Evolutionary conservation across 2,113 vertebrate species (phyloP), one percentile per base, ranked within the genome.

Genomic region (Loxodonta africana): DNA sequence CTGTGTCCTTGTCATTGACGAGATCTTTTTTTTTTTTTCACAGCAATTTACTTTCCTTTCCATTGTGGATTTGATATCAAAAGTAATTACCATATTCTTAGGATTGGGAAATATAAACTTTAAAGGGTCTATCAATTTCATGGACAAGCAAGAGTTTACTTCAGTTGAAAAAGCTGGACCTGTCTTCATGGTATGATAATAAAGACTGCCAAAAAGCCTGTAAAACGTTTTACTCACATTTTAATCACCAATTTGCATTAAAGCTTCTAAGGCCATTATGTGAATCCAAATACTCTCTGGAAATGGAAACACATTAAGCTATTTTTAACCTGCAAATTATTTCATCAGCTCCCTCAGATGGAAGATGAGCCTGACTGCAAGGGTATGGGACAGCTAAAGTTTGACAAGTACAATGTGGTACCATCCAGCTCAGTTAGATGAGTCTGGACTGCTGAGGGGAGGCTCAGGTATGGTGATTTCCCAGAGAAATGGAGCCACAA

Each of bases 211-310:
- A 87, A 63, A 91, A 93, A 87, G 8, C 4, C 5, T 25, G 5
- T 77, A 41, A 91, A 81, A 83, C 17, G 63, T 48, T 93, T 82
- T 14, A 76, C 17, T 86, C 30, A 51, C 82, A 63, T 91, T 92
- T 97, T 85, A 93, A 81, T 93, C 63, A 67, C 41, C 84, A 53
- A 89, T 97, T 94, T 89, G 14, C 71, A 77, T 93, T 83, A 53
- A 67, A 14, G 30, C 90, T 88, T 91, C 62, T 82, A 73, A 95
- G 63, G 37, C 57, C 30, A 48, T 94, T 93, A 90, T 90, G n/a
- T 89, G 80, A 93, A 30, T 89, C 26, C 80, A 89, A 94, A 90
- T 94, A 81, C 21, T 69, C 5, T 77, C 26, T 90, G 94, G 23
- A 95, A 95, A 85, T 78, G 28, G 67, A 96, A 94, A n/a, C 57